Percentiles rank a stretch among this genome's conserved stretches.
Conservation (phyloP, 2,113 vertebrate species). For the Aleadryas rufinucha region DNA sequence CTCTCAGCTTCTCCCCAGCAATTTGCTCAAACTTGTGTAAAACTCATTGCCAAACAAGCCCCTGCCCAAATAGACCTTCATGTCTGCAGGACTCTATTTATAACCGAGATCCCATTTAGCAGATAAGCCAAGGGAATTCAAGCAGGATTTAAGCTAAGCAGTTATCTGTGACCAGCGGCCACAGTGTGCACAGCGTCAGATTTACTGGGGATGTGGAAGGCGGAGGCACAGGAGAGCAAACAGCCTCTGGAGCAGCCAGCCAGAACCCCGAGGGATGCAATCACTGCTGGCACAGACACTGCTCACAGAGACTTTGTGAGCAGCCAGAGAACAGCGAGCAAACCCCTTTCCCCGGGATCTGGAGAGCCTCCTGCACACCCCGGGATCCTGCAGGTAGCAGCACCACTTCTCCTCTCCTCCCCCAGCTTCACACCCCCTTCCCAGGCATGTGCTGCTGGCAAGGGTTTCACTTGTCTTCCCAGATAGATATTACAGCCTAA, state of each 20-base stretch:
- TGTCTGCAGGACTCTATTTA: conserved; percentile 44
- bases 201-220: neutral
- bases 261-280: neutral
- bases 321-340: neutral
- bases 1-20: conserved; percentile 4
- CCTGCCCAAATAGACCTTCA: neutral
- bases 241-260: neutral
- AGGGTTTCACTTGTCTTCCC: neutral
- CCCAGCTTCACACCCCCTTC: neutral
- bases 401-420: neutral
- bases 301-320: neutral
- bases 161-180: conserved; percentile 51
- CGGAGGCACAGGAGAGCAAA: neutral
- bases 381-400: neutral
- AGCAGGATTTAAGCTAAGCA: conserved; percentile 61
- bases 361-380: neutral
- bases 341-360: neutral
- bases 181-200: neutral
- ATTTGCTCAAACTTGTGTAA: conserved; percentile 37
- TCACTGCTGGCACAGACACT: neutral
- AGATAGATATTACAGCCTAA: neutral
- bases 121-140: conserved; percentile 54
- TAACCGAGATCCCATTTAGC: conserved; percentile 36
- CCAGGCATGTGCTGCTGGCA: neutral
- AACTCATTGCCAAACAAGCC: conserved; percentile 41